Base-by-base conservation (phyloP, 2,888 invertebrate genomes). In the Euzophera pinguis region DNA sequence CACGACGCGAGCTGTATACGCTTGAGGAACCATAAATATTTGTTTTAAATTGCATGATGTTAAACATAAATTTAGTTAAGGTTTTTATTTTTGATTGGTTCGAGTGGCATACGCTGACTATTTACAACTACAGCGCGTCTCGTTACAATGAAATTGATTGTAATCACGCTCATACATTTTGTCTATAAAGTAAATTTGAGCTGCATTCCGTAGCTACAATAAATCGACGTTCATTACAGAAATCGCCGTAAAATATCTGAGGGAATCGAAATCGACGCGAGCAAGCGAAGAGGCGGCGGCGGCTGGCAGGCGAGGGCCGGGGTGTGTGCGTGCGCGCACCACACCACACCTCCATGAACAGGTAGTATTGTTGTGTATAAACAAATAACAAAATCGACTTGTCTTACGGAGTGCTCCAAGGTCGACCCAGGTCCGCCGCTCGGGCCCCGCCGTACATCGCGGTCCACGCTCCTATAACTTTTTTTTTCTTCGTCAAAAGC, bases 381-480 rank as follows among this genome's bases (percentile, higher is more conserved):
- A 89, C 89, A 90, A 90, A 89, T 89, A 89, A 89, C 84, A 84
- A 85, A 88, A 86, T 86, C 85, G 84, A 84, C 84, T 87, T 86
- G 89, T 88, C 85, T 88, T 84, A 86, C 81, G 73, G 75, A 79
- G 76, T 77, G 78, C 76, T 75, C 77, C 88, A 89, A 88, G 89
- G 88, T 81, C 87, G 84, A 27, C 67, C 60, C 68, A 67, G 62
- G 68, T 63, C 73, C 67, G 69, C 69, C 71, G 69, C 67, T 64
- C 58, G 60, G 59, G 64, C 68, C 61, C 65, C 69, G 63, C 60
- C 65, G 61, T 63, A n/a, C 67, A 69, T 71, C 71, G 78, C 68
- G 69, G 69, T 73, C 77, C 77, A 73, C 68, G 67, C 69, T 82
- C 77, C 79, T 81, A 67, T 73, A 68, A 50, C 39, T 70, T 77